Conservation (phyloP, 1,140 invertebrate genomes). For the Aphis craccivora region DNA sequence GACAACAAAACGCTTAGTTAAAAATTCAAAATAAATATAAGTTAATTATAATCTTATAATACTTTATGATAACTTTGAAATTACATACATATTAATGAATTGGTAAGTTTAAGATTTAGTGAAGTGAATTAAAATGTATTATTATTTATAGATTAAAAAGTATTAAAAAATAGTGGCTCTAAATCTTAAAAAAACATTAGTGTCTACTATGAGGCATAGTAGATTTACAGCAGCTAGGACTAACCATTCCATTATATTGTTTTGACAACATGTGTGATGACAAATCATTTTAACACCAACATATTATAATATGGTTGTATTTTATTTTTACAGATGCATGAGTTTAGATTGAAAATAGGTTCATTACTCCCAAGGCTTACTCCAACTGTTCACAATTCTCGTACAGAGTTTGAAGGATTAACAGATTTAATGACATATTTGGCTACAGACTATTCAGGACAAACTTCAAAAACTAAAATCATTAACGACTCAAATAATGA, state of each 20-base stretch:
- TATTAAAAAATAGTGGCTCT: neutral
- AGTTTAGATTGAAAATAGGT: slow-evolving; percentile 78
- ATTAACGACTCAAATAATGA: slow-evolving; percentile 24
- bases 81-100: too few relatives aligned
- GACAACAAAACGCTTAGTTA: too few relatives aligned
- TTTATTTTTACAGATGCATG: slow-evolving; percentile 69
- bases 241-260: too few relatives aligned
- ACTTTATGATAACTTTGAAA: too few relatives aligned
- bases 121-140: too few relatives aligned
- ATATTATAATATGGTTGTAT: neutral
- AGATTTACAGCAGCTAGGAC: too few relatives aligned
- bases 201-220: too few relatives aligned
- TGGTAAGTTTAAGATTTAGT: too few relatives aligned
- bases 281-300: neutral
- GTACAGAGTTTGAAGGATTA: slow-evolving; percentile 85
- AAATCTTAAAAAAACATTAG: neutral
- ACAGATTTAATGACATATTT: slow-evolving; percentile 83
- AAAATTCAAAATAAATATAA: too few relatives aligned
- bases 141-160: neutral
- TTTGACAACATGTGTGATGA: too few relatives aligned
- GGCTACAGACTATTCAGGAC: slow-evolving; percentile 63
- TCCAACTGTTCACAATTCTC: slow-evolving; percentile 80
- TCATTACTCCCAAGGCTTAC: slow-evolving; percentile 65
- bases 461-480: slow-evolving; percentile 48
- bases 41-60: too few relatives aligned